Evolutionary conservation across 1,140 invertebrate genomes (phyloP), one percentile per base, ranked within the genome.

Genomic region (Liolophura sinensis): DNA sequence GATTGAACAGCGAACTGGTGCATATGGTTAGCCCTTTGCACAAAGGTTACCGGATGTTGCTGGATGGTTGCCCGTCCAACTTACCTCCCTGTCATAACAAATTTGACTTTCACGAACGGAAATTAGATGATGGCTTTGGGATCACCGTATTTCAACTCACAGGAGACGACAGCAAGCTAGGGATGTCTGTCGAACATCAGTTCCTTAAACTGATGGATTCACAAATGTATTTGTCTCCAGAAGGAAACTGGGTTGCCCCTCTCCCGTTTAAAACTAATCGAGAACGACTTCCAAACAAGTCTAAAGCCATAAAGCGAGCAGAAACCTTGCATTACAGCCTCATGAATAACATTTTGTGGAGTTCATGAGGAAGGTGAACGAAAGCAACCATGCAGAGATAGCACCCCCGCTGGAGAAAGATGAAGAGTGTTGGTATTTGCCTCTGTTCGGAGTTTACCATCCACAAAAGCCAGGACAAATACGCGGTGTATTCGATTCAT

Each of bases 371-470:
- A 62, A 57, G 40, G 31, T 70, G 4, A 47, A 66, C 20, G 64
- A 62, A 1, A 65, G 27, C 5, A 50, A 52, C 22, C 64, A 70
- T 56, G 68, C 68, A 16, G 64, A 70, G 48, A 31, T 12, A n/a
- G 68, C 61, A 3, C 60, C 64, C n/a, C 7, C 48, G 27, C n/a
- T 48, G n/a, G 31, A 18, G 15, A 9, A 16, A 1, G 24, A 49
- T 16, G 24, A 27, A 25, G 60, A 65, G 27, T 4, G 31, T 1
- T 71, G 66, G 70, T 71, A 68, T 40, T 31, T 71, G 1, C 70
- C 70, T 1, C 54, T 65, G 24, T 71, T 71, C 31, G 66, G 58
- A 16, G 60, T 71, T n/a, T 68, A 67, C 24, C 70, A 71, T 54
- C 64, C 68, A 12, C 52, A 56, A 40, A 70, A 66, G 24, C 64